phyloP scores from a whole-genome alignment of 2,797 vertebrate species.

The Notamacropus eugenii region DNA sequence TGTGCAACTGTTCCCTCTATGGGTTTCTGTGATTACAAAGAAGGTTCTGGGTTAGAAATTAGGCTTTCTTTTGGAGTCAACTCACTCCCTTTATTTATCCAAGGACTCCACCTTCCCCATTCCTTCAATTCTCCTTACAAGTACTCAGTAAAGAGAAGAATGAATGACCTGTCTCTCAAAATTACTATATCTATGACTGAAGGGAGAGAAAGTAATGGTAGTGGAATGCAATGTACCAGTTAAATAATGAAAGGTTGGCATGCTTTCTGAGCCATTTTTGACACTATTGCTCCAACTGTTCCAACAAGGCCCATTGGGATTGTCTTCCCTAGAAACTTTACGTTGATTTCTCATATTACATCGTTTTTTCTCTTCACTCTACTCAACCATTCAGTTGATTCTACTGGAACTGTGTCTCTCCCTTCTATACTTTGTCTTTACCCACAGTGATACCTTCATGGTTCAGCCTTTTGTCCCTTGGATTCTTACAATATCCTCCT shows the following conservation, averaged over 20 bases:
- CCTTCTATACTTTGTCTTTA: not conserved
- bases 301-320: no score
- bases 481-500: no score
- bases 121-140: not conserved
- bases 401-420: not conserved
- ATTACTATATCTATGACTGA: not conserved
- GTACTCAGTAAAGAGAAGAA: not conserved
- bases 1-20: not conserved
- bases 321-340: no score
- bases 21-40: not conserved
- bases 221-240: not conserved
- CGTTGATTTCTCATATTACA: not conserved
- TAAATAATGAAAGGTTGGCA: not conserved
- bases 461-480: no score
- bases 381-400: not conserved
- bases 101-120: not conserved
- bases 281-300: not conserved
- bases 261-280: not conserved
- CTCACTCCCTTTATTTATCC: not conserved
- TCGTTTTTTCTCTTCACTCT: not conserved
- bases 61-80: not conserved
- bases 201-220: not conserved
- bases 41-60: not conserved
- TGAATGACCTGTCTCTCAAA: not conserved
- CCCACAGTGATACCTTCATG: no score